A percentile compares a stretch with the other conserved stretches of the same genome.
phyloP scores from a whole-genome alignment of 2,888 invertebrate species.

The Melikaiella ostensackeni region DNA sequence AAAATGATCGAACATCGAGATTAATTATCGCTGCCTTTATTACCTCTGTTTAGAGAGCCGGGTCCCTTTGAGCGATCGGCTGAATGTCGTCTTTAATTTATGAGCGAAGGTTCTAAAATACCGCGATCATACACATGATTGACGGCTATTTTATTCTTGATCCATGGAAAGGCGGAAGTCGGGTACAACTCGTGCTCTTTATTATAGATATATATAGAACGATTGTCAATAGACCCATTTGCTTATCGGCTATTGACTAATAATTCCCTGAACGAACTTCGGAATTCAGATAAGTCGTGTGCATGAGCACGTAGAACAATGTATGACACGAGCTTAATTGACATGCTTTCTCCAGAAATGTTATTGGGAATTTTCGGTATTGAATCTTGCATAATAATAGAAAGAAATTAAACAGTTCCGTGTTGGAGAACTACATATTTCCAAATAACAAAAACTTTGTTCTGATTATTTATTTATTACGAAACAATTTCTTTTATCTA shows the following conservation, averaged over 20 bases:
- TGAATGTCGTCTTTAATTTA: constrained; percentile 56
- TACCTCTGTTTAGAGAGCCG: constrained; percentile 50
- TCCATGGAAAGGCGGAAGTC: constrained; percentile 55
- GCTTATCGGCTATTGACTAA: constrained; percentile 55
- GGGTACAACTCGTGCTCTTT: constrained; percentile 43
- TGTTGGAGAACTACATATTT: too few species aligned
- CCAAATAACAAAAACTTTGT: too few species aligned
- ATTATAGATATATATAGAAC: constrained; percentile 39
- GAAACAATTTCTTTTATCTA: too few species aligned
- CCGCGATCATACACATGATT: constrained; percentile 61
- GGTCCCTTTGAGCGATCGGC: constrained; percentile 52
- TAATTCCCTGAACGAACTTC: constrained; percentile 43
- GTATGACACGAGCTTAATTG: not conserved
- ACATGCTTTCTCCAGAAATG: not conserved
- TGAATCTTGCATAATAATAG: not conserved
- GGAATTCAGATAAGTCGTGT: constrained; percentile 44
- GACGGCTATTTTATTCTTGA: constrained; percentile 63
- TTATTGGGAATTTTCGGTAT: not conserved
- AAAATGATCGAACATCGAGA: constrained; percentile 49
- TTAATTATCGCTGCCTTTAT: constrained; percentile 54
- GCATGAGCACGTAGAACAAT: constrained; percentile 40
- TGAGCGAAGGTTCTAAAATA: constrained; percentile 54
- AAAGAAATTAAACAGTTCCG: not conserved
- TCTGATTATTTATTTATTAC: too few species aligned
- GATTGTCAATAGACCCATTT: constrained; percentile 49